These are phyloP conservation scores for Microcebus murinus DNA, from an alignment of 2,113 vertebrate species.

Conservation along the genomic window DNA sequence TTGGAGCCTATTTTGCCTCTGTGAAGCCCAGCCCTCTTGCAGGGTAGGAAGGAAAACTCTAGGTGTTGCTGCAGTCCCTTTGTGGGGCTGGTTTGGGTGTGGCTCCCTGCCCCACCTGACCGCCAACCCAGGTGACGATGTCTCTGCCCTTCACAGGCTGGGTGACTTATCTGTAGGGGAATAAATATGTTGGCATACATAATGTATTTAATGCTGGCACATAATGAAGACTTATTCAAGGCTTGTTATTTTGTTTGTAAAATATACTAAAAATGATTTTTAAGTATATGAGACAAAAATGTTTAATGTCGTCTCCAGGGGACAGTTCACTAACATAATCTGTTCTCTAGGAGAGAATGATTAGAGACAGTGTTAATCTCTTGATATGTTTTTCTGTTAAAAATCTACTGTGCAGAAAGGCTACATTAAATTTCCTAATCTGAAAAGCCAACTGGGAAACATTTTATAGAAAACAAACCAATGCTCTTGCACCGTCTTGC, in stretches of 20 bases:
- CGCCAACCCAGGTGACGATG: not conserved
- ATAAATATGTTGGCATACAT: too few relatives aligned
- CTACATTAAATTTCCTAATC: not conserved
- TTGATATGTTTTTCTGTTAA: not conserved
- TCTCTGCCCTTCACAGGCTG: accelerated
- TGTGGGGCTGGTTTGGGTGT: accelerated
- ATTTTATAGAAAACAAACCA: not conserved
- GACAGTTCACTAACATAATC: not conserved
- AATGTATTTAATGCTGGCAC: too few relatives aligned
- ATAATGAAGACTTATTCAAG: too few relatives aligned
- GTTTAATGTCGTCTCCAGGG: not conserved
- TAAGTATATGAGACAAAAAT: not conserved
- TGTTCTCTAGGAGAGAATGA: not conserved
- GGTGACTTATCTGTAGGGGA: not conserved
- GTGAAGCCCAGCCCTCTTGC: not conserved
- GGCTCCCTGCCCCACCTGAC: accelerated
- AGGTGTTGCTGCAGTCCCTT: not conserved
- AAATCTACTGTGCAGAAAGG: not conserved
- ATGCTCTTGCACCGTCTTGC: not conserved
- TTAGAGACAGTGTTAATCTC: not conserved
- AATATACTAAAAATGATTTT: not conserved
- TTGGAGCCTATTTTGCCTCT: not conserved
- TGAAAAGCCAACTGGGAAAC: not conserved
- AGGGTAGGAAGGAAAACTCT: not conserved
- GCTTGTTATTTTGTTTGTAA: not conserved